Evolutionary conservation across 2,888 invertebrate species (phyloP).

Genomic region (Chaitophorus viminalis): DNA sequence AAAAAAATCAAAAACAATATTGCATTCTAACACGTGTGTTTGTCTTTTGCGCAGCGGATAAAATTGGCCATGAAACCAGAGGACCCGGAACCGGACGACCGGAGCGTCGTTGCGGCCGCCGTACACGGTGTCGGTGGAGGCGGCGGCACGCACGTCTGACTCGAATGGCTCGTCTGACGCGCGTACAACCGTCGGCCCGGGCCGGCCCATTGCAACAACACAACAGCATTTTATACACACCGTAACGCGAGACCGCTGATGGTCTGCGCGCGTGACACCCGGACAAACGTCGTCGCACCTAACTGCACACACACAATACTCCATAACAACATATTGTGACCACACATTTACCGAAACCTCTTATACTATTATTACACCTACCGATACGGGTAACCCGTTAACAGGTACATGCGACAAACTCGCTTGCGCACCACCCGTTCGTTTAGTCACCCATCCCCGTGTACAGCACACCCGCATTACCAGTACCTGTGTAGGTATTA

Average conservation of each 20-base stretch:
- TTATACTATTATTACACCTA: too few relatives aligned
- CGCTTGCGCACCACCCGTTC: too few relatives aligned
- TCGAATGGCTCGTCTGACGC: slow-evolving; percentile 65
- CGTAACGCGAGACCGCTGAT: background rate
- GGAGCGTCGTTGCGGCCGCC: slow-evolving; percentile 20
- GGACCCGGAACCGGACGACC: slow-evolving; percentile 55
- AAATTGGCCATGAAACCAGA: slow-evolving; percentile 57
- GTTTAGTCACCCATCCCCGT: too few relatives aligned
- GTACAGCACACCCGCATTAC: too few relatives aligned
- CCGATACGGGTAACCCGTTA: too few relatives aligned
- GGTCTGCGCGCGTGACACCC: background rate
- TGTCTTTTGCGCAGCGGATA: slow-evolving; percentile 18
- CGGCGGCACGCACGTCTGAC: slow-evolving; percentile 71
- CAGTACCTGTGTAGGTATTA: too few relatives aligned
- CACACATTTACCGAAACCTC: too few relatives aligned
- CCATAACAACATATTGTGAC: too few relatives aligned
- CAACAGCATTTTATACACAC: background rate
- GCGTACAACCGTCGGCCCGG: background rate
- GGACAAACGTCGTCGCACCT: background rate
- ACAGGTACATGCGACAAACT: too few relatives aligned
- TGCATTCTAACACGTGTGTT: too few relatives aligned
- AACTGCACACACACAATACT: background rate
- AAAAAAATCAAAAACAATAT: too few relatives aligned
- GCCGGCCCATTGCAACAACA: background rate
- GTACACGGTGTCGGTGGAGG: slow-evolving; percentile 64